phyloP scores from a whole-genome alignment of 2,113 vertebrate genomes.

The human (Homo sapiens) region DNA sequence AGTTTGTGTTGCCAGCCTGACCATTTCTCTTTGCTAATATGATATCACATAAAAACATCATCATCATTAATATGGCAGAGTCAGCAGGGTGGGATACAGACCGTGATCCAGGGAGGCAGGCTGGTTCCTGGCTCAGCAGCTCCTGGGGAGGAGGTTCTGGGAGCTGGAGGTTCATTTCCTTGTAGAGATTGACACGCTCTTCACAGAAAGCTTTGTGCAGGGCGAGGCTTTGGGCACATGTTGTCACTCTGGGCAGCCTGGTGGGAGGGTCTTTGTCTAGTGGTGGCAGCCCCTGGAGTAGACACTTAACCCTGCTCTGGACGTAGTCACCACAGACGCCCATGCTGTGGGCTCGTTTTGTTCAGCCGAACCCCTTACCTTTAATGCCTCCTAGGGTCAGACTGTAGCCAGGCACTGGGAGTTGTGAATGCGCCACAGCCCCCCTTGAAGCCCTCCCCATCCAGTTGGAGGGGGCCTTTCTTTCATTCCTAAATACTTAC shows the following conservation, averaged over 20 bases:
- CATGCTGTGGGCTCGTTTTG: rapidly evolving
- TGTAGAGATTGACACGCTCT: not conserved
- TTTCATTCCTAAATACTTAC: not conserved
- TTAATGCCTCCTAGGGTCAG: not conserved
- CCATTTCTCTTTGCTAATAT: constrained; percentile 66
- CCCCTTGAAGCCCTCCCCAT: not conserved
- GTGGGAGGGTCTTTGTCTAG: not conserved
- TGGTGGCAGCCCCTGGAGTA: not conserved
- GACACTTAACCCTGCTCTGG: not conserved
- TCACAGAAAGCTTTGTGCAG: not conserved
- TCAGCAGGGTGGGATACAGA: constrained; percentile 53
- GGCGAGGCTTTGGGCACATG: not conserved
- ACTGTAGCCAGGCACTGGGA: not conserved
- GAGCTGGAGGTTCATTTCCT: not conserved
- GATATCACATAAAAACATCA: constrained; percentile 56
- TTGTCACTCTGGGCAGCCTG: not conserved
- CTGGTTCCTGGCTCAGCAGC: constrained; percentile 38
- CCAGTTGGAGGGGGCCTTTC: not conserved
- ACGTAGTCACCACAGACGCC: not conserved
- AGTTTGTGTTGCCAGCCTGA: constrained; percentile 5
- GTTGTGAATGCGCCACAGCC: not conserved
- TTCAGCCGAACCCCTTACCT: not conserved
- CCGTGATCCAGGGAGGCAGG: not conserved
- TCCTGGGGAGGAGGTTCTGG: not conserved
- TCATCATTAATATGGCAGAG: constrained; percentile 57